These are phyloP conservation scores for Notolabrus celidotus DNA, from an alignment of 2,797 vertebrate genomes.

Conservation along the genomic window DNA sequence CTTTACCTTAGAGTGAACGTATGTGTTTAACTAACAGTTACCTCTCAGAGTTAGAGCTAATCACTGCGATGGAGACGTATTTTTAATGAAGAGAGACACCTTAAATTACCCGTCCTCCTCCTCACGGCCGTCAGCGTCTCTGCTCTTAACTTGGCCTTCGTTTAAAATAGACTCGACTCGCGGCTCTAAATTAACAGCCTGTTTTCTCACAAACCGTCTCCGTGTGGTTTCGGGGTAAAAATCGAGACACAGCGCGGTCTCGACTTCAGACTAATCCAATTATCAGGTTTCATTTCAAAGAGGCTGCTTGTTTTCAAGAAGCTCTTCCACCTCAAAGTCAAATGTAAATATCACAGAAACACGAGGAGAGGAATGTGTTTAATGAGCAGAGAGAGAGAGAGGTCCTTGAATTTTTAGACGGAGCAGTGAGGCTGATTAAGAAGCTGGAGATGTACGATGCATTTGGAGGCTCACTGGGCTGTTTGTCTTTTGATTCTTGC, in stretches of 20 bases:
- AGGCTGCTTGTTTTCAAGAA: slow-evolving; percentile 22
- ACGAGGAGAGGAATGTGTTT: slow-evolving; percentile 5
- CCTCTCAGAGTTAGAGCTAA: not conserved
- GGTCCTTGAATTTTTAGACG: slow-evolving; percentile 3
- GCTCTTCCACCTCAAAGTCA: not conserved
- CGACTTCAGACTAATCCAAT: slow-evolving; percentile 36
- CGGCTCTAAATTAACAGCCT: slow-evolving; percentile 8
- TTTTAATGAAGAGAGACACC: slow-evolving; percentile 7
- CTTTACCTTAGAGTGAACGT: slow-evolving; percentile 18
- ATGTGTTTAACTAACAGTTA: slow-evolving; percentile 18
- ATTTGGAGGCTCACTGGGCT: not conserved
- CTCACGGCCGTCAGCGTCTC: not conserved
- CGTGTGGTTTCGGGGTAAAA: not conserved
- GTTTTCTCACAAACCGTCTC: not conserved
- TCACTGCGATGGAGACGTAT: not conserved
- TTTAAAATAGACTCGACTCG: slow-evolving; percentile 17
- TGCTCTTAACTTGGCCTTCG: not conserved
- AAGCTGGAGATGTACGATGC: not conserved
- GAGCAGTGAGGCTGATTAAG: not conserved
- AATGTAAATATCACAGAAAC: slow-evolving; percentile 13
- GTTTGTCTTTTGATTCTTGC: not conserved
- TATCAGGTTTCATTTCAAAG: slow-evolving; percentile 34
- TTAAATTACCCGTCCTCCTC: not conserved
- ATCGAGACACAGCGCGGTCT: slow-evolving; percentile 2
- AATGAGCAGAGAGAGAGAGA: not conserved